Evolutionary conservation across 2,113 vertebrate genomes (phyloP).

Genomic region (Notarius quadriscutis): DNA sequence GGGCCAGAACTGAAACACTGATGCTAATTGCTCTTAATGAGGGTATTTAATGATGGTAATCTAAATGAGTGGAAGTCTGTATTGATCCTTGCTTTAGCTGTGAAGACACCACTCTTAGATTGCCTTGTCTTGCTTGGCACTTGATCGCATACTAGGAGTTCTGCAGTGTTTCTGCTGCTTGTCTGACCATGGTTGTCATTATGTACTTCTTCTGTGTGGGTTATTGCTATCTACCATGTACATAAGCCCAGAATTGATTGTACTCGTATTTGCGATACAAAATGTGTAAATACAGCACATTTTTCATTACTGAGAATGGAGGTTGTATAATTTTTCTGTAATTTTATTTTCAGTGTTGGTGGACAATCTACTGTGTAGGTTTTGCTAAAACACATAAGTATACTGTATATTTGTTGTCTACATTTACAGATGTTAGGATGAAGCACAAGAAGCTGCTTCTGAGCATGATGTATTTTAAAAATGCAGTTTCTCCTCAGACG

Average conservation of each 20-base stretch:
- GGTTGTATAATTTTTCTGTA: background rate
- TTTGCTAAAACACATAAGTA: background rate
- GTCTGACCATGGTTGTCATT: background rate
- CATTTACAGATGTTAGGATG: background rate
- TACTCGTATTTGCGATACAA: background rate
- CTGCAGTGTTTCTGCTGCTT: background rate
- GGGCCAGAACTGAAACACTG: slow-evolving; percentile 7
- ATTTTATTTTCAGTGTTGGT: background rate
- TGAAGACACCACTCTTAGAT: slow-evolving; percentile 9
- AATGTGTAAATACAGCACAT: background rate
- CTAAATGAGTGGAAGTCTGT: slow-evolving; percentile 27
- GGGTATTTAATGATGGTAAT: slow-evolving; percentile 18
- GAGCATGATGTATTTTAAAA: background rate
- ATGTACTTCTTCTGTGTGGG: background rate
- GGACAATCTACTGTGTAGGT: background rate
- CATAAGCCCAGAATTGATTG: background rate
- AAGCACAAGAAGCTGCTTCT: background rate
- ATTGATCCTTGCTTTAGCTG: slow-evolving; percentile 46
- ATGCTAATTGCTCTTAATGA: slow-evolving; percentile 48
- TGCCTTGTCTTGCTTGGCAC: background rate
- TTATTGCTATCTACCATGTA: slow-evolving; percentile 2
- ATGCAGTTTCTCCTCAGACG: background rate
- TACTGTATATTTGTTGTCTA: background rate
- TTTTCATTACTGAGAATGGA: background rate
- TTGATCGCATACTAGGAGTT: background rate